These are phyloP conservation scores for Neopipo cinnamomea DNA, from an alignment of 2,113 vertebrate species.

Conservation along the genomic window DNA sequence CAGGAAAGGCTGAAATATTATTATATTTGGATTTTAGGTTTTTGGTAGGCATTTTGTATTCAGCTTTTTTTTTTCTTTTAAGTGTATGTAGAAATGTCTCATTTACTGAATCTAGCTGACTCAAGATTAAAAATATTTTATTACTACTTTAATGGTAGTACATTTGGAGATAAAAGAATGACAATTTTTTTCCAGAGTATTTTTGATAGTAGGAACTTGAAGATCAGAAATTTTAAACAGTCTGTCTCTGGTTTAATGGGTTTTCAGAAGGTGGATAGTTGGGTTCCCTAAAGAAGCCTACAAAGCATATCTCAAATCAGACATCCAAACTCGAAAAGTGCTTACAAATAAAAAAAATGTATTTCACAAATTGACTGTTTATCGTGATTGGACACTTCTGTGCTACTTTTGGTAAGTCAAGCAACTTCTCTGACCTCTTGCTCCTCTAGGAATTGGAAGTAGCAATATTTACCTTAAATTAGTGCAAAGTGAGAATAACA, in stretches of 20 bases:
- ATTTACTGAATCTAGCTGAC: neutral
- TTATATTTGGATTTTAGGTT: neutral
- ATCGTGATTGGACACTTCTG: neutral
- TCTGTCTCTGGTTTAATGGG: neutral
- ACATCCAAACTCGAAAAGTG: neutral
- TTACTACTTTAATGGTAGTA: neutral
- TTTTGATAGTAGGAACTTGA: neutral
- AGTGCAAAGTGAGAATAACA: neutral
- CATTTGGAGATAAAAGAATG: neutral
- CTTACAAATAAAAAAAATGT: neutral
- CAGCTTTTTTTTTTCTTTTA: neutral
- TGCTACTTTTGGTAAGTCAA: neutral
- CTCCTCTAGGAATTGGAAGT: neutral
- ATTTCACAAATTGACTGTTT: neutral
- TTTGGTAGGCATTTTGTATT: neutral
- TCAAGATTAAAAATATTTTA: neutral
- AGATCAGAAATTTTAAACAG: neutral
- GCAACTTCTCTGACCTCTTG: neutral
- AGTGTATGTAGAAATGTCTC: neutral
- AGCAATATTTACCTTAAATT: neutral
- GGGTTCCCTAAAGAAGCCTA: neutral
- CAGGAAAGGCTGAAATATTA: neutral
- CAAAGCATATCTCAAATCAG: neutral
- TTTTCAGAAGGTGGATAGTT: neutral
- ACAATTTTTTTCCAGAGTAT: neutral